Base-by-base conservation (phyloP, 1,140 invertebrate genomes). In the Plodia interpunctella region DNA sequence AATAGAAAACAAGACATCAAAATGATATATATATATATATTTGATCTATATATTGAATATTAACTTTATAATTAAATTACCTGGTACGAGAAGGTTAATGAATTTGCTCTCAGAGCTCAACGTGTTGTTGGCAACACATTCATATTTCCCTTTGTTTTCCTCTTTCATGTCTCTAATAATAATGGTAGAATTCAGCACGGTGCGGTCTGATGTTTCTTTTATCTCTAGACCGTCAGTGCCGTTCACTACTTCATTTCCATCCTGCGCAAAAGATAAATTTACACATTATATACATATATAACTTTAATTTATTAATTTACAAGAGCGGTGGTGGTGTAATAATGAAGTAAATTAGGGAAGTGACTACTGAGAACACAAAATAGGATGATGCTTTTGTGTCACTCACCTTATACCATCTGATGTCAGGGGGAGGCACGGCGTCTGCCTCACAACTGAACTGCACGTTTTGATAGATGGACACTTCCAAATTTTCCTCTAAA, bases 371-470 rank as follows among this genome's bases (percentile, higher is more conserved):
- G 28, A 28, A 28, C 28, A 9, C 28, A 5, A 38, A 38, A 38
- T 2, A 11, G 11, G 5, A 2, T 38, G 35, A 38, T 15, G n/a
- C 10, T 44, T 44, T 32, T 32, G 30, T 32, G 11, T 5, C 2
- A 15, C 13, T 76, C 75, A 87, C 84, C 78, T 80, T 87, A 32
- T 63, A 73, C 84, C 84, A 87, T 11, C 59, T 63, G 15, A 87
- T 72, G 8, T 51, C 51, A 0, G 84, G 84, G 5, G 73, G 70
- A 0, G 83, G 84, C 3, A 87, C 76, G 5, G 69, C 84, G 20
- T 73, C 66, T 4, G 77, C 80, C 55, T 70, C 57, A 56, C 84
- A 87, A n/a, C 50, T 63, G 0, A 86, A 53, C 38, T 68, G 50
- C 9, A 78, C 53, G 3, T 65, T 64, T 55, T 75, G 72, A 50